phyloP scores from a whole-genome alignment of 2,888 invertebrate species.

The Caenorhabditis japonica region DNA sequence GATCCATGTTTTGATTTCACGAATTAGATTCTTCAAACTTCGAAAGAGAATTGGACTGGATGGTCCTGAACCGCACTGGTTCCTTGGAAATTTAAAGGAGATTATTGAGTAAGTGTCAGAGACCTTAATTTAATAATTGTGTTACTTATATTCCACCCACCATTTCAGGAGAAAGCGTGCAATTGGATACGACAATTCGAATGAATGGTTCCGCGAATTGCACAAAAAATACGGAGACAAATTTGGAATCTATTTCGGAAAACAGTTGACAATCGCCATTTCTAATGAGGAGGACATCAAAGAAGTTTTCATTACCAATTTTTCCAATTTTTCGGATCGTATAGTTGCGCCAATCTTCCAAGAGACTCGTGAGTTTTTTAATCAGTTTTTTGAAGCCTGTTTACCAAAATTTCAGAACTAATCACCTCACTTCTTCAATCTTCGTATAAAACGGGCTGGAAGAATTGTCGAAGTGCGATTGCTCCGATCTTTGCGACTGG shows the following conservation, averaged over 20 bases:
- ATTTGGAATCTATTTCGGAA: constrained; percentile 61
- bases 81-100: constrained; percentile 54
- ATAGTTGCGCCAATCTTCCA: constrained; percentile 48
- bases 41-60: constrained; percentile 43
- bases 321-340: constrained; percentile 68
- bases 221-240: constrained; percentile 55
- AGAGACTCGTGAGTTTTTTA: constrained; percentile 37
- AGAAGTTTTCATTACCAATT: constrained; percentile 70
- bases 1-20: neutral
- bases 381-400: too few species aligned
- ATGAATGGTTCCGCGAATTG: constrained; percentile 21
- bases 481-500: constrained; percentile 45
- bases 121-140: neutral
- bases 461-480: constrained; percentile 25
- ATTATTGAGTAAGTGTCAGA: constrained; percentile 28
- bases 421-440: constrained; percentile 19
- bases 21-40: constrained; percentile 18
- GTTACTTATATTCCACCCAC: neutral
- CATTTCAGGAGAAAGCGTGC: constrained; percentile 14
- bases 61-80: constrained; percentile 51
- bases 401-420: too few species aligned
- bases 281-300: constrained; percentile 64
- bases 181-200: constrained; percentile 51
- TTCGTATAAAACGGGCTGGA: constrained; percentile 38
- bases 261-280: constrained; percentile 54